Evolutionary conservation across 2,888 invertebrate species (phyloP).

Genomic region (Nineta flava): DNA sequence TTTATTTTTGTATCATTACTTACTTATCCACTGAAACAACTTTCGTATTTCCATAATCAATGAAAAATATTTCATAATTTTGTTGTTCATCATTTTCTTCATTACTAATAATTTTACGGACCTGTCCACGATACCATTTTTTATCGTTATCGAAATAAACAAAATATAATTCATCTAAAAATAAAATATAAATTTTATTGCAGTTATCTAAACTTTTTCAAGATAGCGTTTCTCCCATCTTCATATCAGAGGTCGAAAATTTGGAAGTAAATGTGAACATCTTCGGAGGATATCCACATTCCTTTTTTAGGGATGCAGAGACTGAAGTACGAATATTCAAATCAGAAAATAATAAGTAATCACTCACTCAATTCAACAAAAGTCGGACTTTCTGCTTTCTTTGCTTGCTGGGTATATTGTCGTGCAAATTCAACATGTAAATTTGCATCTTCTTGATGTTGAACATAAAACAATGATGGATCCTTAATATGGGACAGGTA

Average conservation of each 20-base stretch:
- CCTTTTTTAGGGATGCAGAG: no score
- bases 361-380: conserved; percentile 13
- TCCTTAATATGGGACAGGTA: conserved; percentile 40
- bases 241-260: no score
- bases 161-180: conserved; percentile 43
- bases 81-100: conserved; percentile 18
- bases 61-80: conserved; percentile 36
- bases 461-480: conserved; percentile 46
- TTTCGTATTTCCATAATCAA: conserved; percentile 47
- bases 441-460: conserved; percentile 16
- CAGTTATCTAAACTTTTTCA: no score
- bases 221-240: no score
- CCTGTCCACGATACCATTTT: conserved; percentile 50
- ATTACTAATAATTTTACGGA: conserved; percentile 23
- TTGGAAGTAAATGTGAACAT: no score
- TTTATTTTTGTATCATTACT: conserved; percentile 13
- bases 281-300: no score
- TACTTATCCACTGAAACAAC: conserved; percentile 32
- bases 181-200: background rate
- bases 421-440: conserved; percentile 11
- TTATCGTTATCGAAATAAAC: conserved; percentile 36
- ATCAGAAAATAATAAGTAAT: background rate
- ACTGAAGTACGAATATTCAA: no score
- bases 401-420: conserved; percentile 13
- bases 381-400: conserved; percentile 13